Evolutionary conservation across 2,888 invertebrate genomes (phyloP), one percentile per base, ranked within the genome.

Genomic region (Criorhina ranunculi): DNA sequence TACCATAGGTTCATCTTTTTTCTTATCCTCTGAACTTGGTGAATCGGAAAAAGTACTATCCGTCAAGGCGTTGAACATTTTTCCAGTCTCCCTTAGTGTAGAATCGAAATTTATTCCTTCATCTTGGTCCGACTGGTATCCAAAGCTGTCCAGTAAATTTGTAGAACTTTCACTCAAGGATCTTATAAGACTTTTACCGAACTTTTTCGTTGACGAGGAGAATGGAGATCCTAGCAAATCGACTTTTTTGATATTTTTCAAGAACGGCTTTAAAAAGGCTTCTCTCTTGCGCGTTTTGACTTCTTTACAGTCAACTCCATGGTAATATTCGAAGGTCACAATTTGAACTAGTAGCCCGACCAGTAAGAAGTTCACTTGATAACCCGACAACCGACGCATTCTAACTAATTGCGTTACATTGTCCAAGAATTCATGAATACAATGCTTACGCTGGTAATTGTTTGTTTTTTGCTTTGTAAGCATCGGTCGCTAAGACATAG

Each of bases 341-440:
- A 73, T 15, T n/a, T 73, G 73, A 19, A 62, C 12, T 9, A 51
- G 40, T 42, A 62, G 0, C 1, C 31, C 42, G 42, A 7, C 42
- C 15, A 73, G 24, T 33, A 33, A 19, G 11, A 62, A 15, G 15
- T 12, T 42, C n/a, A 37, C 72, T 49, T 60, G 40, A 37, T 35
- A 33, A 37, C 40, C 5, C 40, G 12, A 40, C 53, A 53, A 73
- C 33, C 53, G 53, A 62, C 73, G 42, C 73, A 73, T 73, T 46
- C 6, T 59, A 11, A 73, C 73, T 60, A 73, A 62, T 19, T 35
- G 24, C n/a, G 17, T 6, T 12, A 31, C 31, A 6, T 11, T 33
- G 17, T 46, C 11, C 42, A 49, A 29, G 29, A 66, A 35, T 37
- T 66, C 15, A 2, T 40, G 5, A 4, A 35, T 11, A 57, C 12